phyloP scores from a whole-genome alignment of 1,140 invertebrate species.

The Metaphire vulgaris region DNA sequence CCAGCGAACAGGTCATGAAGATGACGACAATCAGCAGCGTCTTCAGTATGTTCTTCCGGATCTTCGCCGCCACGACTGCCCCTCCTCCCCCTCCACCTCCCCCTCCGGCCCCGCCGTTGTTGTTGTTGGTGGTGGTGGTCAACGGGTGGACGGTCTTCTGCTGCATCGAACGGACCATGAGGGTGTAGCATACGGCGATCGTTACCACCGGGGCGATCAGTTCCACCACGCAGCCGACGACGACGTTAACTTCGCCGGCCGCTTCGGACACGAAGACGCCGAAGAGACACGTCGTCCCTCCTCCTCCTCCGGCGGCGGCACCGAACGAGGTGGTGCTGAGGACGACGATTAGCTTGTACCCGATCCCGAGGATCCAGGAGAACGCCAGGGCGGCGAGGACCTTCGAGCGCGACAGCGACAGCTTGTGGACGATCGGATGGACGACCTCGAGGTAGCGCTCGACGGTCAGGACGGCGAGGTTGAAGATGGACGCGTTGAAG shows the following conservation, averaged over 20 bases:
- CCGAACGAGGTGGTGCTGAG: no score
- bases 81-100: background rate
- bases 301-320: no score
- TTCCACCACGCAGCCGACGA: no score
- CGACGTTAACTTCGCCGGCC: no score
- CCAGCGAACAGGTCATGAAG: slow-evolving; percentile 10
- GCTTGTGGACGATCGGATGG: background rate
- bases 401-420: background rate
- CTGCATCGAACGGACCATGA: no score
- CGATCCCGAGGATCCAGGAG: no score
- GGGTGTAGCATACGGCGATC: slow-evolving; percentile 2
- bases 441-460: slow-evolving; percentile 9
- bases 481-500: slow-evolving; percentile 2
- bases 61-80: background rate
- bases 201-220: background rate
- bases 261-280: no score
- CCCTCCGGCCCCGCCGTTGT: background rate
- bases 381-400: no score
- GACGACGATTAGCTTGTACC: no score
- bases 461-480: background rate
- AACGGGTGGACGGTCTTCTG: no score
- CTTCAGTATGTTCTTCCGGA: slow-evolving; percentile 14
- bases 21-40: slow-evolving; percentile 13
- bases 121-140: no score
- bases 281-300: no score